Conservation (phyloP, 2,888 invertebrate species). For the Monopis laevigella region DNA sequence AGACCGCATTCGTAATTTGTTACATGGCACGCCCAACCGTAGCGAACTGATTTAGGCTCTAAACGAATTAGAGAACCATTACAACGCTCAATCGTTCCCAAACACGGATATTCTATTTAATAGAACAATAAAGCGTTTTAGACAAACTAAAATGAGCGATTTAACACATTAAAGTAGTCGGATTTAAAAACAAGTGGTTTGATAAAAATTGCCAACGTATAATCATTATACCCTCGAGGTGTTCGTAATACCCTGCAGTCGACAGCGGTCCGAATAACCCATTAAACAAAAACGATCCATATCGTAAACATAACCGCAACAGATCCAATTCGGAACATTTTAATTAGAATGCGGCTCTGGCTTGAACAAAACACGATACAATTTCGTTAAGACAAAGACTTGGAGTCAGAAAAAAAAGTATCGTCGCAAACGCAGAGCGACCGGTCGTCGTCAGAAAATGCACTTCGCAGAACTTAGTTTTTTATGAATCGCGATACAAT, state of each 20-base stretch:
- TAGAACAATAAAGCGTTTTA: too few species aligned
- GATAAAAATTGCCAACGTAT: too few species aligned
- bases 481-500: conserved; percentile 24
- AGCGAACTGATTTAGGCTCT: conserved; percentile 51
- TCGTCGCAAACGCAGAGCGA: conserved; percentile 20
- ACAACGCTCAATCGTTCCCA: background rate
- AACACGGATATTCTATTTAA: background rate
- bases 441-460: conserved; percentile 20
- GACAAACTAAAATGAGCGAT: too few species aligned
- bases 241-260: background rate
- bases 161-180: too few species aligned
- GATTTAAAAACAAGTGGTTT: too few species aligned
- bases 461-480: conserved; percentile 34
- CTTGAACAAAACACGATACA: background rate
- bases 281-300: conserved; percentile 58
- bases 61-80: conserved; percentile 39
- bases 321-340: conserved; percentile 52
- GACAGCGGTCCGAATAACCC: conserved; percentile 20
- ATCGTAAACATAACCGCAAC: conserved; percentile 41
- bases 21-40: conserved; percentile 27
- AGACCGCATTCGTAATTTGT: conserved; percentile 8
- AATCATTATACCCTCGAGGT: background rate
- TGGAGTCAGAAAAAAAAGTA: too few species aligned
- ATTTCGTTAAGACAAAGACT: background rate
- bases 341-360: conserved; percentile 44